These are phyloP conservation scores for Podarcis siculus DNA, from an alignment of 2,797 vertebrate species.

Conservation along the genomic window DNA sequence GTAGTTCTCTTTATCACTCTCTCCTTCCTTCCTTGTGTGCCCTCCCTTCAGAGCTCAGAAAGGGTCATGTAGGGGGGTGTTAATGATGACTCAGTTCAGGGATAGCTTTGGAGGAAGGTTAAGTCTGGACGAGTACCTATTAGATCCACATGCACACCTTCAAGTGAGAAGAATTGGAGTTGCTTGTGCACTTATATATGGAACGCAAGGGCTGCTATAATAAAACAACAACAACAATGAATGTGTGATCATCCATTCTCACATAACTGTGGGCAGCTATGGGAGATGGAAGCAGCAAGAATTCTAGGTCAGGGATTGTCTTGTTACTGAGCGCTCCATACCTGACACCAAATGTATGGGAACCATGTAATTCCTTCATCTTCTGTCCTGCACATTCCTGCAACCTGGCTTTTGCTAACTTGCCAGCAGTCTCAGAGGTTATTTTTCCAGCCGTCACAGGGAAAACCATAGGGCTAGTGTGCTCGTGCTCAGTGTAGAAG, in stretches of 20 bases:
- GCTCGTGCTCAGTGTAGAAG: too few relatives aligned
- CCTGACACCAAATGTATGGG: not conserved
- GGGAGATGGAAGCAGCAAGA: not conserved
- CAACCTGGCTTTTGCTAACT: not conserved
- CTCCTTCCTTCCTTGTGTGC: not conserved
- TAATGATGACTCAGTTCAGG: not conserved
- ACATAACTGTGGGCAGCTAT: not conserved
- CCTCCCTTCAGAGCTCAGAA: slow-evolving; percentile 6
- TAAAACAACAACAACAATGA: not conserved
- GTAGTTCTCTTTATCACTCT: not conserved
- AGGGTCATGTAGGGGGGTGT: not conserved
- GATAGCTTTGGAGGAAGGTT: not conserved
- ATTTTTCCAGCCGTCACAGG: too few relatives aligned
- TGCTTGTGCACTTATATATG: too few relatives aligned
- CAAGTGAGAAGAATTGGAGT: not conserved
- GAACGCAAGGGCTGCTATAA: too few relatives aligned
- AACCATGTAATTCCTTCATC: not conserved
- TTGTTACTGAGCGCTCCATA: not conserved
- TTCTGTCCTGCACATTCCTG: not conserved
- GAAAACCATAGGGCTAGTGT: too few relatives aligned
- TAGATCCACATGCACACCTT: not conserved
- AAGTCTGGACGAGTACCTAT: not conserved
- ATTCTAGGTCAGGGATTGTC: not conserved
- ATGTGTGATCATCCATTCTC: not conserved
- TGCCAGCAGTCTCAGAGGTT: too few relatives aligned